Conservation (phyloP, 2,113 vertebrate genomes). For the Sphaerodactylus townsendi region DNA sequence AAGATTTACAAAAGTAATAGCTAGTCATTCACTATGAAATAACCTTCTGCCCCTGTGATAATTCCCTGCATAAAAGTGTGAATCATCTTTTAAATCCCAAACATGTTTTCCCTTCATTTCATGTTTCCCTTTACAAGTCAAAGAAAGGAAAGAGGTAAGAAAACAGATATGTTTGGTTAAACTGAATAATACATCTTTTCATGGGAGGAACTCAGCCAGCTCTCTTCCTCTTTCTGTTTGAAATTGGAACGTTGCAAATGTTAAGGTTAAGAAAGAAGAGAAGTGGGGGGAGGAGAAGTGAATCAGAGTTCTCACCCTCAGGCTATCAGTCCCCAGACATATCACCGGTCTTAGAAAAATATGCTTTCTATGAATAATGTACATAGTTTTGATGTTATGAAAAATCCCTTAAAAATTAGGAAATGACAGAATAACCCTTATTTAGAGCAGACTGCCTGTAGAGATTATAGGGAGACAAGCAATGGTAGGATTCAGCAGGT, state of each 20-base stretch:
- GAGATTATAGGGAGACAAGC: conserved; percentile 36
- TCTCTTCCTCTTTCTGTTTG: not conserved
- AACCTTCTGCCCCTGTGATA: not conserved
- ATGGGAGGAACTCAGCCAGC: not conserved
- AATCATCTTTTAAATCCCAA: not conserved
- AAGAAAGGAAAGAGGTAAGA: not conserved
- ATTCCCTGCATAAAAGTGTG: not conserved
- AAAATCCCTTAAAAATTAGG: conserved; percentile 23
- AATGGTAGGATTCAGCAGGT: too few relatives aligned
- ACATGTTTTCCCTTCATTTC: conserved; percentile 33
- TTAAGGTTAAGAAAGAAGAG: not conserved
- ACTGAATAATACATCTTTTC: conserved; percentile 20
- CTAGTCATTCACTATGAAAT: conserved; percentile 1
- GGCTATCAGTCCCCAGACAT: conserved; percentile 22
- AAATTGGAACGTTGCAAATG: not conserved
- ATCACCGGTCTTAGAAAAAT: not conserved
- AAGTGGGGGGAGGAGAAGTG: fast-evolving
- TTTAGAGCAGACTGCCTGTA: conserved; percentile 16
- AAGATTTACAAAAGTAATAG: conserved; percentile 18
- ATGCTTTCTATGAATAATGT: conserved; percentile 37
- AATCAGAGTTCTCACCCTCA: not conserved
- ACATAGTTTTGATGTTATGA: conserved; percentile 32
- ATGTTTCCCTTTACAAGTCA: not conserved
- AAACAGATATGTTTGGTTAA: not conserved
- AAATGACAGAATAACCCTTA: conserved; percentile 23